Conservation (phyloP, 2,113 vertebrate species). For the Heptranchias perlo region DNA sequence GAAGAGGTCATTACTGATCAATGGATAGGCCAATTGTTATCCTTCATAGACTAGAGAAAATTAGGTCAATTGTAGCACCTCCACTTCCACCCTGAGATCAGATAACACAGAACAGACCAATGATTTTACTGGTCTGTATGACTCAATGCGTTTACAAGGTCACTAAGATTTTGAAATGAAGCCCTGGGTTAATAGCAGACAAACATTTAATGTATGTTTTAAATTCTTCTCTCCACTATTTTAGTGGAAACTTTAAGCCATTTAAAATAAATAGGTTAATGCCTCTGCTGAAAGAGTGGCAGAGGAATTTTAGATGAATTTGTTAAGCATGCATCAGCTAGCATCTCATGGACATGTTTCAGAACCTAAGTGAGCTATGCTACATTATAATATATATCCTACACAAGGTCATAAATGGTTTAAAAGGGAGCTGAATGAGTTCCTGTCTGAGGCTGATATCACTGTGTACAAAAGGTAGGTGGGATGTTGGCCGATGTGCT, state of each 20-base stretch:
- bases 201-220: conserved; percentile 17
- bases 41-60: background rate
- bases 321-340: background rate
- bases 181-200: background rate
- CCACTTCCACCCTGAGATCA: background rate
- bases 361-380: background rate
- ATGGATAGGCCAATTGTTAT: background rate
- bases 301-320: background rate
- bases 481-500: background rate
- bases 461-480: background rate
- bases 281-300: background rate
- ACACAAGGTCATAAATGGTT: background rate
- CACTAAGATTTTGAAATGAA: background rate
- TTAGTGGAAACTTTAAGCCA: background rate
- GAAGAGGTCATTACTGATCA: background rate
- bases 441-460: background rate
- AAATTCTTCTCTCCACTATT: background rate
- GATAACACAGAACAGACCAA: background rate
- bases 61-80: background rate
- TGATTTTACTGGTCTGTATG: background rate
- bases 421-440: background rate
- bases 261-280: background rate
- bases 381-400: background rate
- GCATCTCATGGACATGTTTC: background rate
- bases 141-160: background rate